Evolutionary conservation across 2,888 invertebrate genomes (phyloP).

Genomic region (Microctonus brassicae): DNA sequence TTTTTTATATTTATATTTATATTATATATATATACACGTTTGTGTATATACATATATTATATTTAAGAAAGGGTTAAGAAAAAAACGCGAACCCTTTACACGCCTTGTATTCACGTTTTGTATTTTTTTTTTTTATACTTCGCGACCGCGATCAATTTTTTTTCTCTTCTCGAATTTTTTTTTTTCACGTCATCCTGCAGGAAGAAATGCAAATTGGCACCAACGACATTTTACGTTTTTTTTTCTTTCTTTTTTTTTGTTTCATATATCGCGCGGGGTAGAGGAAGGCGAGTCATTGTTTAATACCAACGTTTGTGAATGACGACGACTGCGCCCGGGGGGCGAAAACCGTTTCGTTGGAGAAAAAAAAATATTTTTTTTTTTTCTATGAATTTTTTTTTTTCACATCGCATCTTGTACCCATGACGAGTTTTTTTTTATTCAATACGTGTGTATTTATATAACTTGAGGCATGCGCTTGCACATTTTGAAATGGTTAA

Average conservation of each 20-base stretch:
- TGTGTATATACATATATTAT: background rate
- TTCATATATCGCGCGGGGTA: conserved; percentile 52
- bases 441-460: background rate
- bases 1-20: background rate
- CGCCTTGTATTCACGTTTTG: conserved; percentile 33
- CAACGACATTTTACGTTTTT: conserved; percentile 21
- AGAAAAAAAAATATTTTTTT: background rate
- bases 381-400: background rate
- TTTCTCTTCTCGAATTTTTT: conserved; percentile 47
- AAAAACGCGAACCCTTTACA: conserved; percentile 27
- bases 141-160: conserved; percentile 43
- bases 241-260: conserved; percentile 42
- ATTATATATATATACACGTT: background rate
- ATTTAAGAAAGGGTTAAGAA: conserved; percentile 37
- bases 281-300: conserved; percentile 45
- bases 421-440: background rate
- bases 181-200: conserved; percentile 31
- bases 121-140: conserved; percentile 31
- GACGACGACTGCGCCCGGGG: conserved; percentile 5
- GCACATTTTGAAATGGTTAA: background rate
- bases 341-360: conserved; percentile 18
- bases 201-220: conserved; percentile 17
- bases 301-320: conserved; percentile 20
- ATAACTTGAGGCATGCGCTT: background rate
- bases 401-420: background rate